These are phyloP conservation scores for Cyclina sinensis DNA, from an alignment of 1,140 invertebrate genomes.

Conservation along the genomic window DNA sequence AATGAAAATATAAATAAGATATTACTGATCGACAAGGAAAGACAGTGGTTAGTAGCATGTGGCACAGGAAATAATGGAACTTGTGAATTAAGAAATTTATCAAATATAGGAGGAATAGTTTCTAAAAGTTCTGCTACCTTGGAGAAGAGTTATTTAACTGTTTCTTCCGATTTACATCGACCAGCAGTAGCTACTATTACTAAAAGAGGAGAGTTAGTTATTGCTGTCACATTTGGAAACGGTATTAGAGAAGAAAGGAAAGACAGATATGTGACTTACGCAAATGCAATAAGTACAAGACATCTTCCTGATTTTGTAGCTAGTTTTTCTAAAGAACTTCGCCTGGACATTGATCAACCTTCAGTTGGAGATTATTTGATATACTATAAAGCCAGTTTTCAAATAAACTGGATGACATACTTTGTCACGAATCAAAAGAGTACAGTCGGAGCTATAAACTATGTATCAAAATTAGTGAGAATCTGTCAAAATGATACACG, in stretches of 20 bases:
- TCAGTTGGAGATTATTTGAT: not conserved
- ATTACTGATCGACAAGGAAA: not conserved
- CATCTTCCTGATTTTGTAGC: not conserved
- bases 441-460: not conserved
- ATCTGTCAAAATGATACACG: conserved; percentile 19
- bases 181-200: not conserved
- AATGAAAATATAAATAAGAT: conserved; percentile 18
- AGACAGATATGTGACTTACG: not conserved
- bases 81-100: not conserved
- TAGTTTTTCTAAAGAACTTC: not conserved
- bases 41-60: not conserved
- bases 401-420: not conserved
- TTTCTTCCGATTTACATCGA: not conserved
- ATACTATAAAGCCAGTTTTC: conserved; percentile 20
- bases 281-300: not conserved
- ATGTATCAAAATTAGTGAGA: conserved; percentile 15
- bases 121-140: not conserved
- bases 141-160: not conserved
- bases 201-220: not conserved
- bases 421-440: conserved; percentile 45
- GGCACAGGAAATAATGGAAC: not conserved
- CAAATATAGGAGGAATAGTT: not conserved
- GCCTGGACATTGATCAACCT: not conserved
- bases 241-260: not conserved
- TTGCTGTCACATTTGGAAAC: not conserved